These are phyloP conservation scores for Drosophila gaucha DNA, from an alignment of 2,888 invertebrate species.

Conservation along the genomic window DNA sequence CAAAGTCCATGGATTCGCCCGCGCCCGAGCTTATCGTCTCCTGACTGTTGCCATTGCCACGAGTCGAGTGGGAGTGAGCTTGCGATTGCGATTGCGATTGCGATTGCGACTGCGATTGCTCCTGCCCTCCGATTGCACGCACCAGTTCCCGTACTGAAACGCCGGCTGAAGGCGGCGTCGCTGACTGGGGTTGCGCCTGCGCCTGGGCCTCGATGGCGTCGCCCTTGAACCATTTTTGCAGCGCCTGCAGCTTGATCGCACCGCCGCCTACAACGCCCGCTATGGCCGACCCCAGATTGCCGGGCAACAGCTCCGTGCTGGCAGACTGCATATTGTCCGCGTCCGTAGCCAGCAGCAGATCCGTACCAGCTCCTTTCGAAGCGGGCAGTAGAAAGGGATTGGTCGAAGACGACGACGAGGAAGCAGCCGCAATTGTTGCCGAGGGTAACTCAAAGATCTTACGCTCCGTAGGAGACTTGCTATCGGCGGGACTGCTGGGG, in stretches of 20 bases:
- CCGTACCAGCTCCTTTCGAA: conserved; percentile 65
- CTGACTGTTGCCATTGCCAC: conserved; percentile 91
- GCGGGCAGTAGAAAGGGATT: conserved; percentile 81
- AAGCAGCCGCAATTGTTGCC: conserved; percentile 33
- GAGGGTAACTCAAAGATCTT: conserved; percentile 79
- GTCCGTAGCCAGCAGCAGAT: conserved; percentile 72
- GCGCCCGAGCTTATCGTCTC: conserved; percentile 87
- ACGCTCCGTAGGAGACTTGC: conserved; percentile 64
- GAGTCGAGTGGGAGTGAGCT: conserved; percentile 39
- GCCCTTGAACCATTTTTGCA: conserved; percentile 85
- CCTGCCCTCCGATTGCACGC: conserved; percentile 88
- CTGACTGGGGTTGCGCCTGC: conserved; percentile 30
- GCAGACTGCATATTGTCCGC: conserved; percentile 51
- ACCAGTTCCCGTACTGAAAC: conserved; percentile 90
- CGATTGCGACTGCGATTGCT: conserved; percentile 80
- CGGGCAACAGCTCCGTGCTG: conserved; percentile 63
- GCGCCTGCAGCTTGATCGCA: conserved; percentile 84
- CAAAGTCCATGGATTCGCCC: conserved; percentile 56
- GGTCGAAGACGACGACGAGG: conserved; percentile 55
- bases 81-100: conserved; percentile 86
- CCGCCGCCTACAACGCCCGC: conserved; percentile 85
- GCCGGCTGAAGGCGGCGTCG: conserved; percentile 63
- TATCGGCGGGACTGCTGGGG: conserved; percentile 40
- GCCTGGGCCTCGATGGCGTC: conserved; percentile 76
- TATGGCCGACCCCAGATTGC: conserved; percentile 83